Evolutionary conservation across 2,888 invertebrate genomes (phyloP), one percentile per base, ranked within the genome.

Genomic region (Polietes domitor): DNA sequence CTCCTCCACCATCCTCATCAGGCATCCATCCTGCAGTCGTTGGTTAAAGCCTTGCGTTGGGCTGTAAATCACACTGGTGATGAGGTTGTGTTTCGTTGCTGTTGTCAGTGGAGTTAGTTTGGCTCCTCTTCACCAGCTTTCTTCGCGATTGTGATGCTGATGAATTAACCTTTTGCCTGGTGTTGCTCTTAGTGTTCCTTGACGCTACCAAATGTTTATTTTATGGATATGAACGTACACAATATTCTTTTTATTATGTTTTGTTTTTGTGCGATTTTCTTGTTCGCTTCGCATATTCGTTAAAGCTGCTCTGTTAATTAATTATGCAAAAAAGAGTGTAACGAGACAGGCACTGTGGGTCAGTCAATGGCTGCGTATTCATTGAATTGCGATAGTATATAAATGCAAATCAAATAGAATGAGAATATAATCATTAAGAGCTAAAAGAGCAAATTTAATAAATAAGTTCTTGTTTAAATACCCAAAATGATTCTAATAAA

Each of bases 161-260:
- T 75, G 43, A 78, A 82, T 71, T 75, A 71, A 74, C 21, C 50
- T 65, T 41, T 41, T 65, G 15, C 10, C 9, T 32, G n/a, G n/a
- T 37, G 37, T 7, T 32, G 32, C 32, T 2, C 5, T 7, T 32
- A 10, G 17, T 50, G 9, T 53, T 32, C 10, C 53, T 53, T 71
- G 26, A 6, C 47, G 6, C n/a, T 70, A 26, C 26, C 24, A 32
- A 53, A 71, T 71, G 32, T 55, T 72, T 72, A 72, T 72, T 72
- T 72, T 37, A 72, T 72, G 55, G 41, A 32, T 53, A 72, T 72
- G 37, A 53, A 53, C n/a, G n/a, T n/a, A n/a, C 53, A 72, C 17
- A 71, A 50, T 26, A 32, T 65, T 65, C 15, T 37, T 68, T 12
- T 43, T 32, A 17, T 43, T 68, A 41, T 24, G 26, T 55, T 37